These are phyloP conservation scores for Cheilosia impressa DNA, from an alignment of 2,888 invertebrate genomes.

Conservation along the genomic window DNA sequence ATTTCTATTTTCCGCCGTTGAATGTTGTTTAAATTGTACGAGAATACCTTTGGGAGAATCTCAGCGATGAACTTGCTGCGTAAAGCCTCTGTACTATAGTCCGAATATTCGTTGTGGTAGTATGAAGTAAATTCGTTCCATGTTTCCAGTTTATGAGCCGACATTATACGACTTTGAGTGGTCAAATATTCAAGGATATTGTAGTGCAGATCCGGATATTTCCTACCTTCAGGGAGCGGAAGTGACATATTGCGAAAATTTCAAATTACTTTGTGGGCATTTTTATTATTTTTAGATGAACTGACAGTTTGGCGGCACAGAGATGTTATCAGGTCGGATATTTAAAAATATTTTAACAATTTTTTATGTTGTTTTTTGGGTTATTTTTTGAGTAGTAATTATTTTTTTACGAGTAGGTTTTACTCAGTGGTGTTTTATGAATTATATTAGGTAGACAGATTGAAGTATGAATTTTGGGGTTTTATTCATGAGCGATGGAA, in stretches of 20 bases:
- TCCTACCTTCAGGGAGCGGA: not conserved
- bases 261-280: not conserved
- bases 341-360: too few species aligned
- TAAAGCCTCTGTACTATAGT: constrained; percentile 46
- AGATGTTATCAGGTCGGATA: too few species aligned
- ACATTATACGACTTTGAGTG: constrained; percentile 53
- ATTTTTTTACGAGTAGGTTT: too few species aligned
- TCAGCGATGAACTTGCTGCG: constrained; percentile 44
- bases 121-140: constrained; percentile 40
- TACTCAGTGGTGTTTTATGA: too few species aligned
- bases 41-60: constrained; percentile 54
- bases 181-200: constrained; percentile 53
- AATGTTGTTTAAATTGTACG: constrained; percentile 24
- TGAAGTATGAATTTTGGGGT: too few species aligned
- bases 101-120: constrained; percentile 25
- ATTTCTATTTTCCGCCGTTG: constrained; percentile 61
- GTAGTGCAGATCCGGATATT: constrained; percentile 27
- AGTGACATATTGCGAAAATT: constrained; percentile 11
- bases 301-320: too few species aligned
- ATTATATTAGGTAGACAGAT: too few species aligned
- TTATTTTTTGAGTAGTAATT: too few species aligned
- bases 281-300: not conserved
- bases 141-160: constrained; percentile 9
- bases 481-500: too few species aligned
- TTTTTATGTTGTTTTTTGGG: too few species aligned